Base-by-base conservation (phyloP, 2,113 vertebrate genomes). In the Xyliphius kryptos region DNA sequence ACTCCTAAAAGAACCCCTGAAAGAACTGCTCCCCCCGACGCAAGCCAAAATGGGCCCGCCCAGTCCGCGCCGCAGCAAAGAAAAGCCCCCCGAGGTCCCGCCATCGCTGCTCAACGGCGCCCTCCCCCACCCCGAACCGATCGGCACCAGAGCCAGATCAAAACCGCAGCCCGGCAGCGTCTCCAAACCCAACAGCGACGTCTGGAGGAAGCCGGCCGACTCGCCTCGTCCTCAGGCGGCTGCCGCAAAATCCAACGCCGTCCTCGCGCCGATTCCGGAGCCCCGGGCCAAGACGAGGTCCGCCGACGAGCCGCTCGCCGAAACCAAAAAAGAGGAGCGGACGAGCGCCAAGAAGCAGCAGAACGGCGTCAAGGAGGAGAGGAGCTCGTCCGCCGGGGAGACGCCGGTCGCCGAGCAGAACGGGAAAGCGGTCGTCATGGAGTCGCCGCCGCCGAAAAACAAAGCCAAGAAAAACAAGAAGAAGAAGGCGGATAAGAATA, bases 401-500 rank as follows among this genome's bases (percentile, higher is more conserved):
- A 0, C 76, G 75, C 16, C 86, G 83, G 11, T 62, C 64, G 1
- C 49, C 8, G 85, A 88, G 67, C 88, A 87, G 72, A 83, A 89
- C 1, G 72, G 83, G 73, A 91, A 90, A 77, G 74, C 76, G 44
- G 79, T 72, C 67, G 82, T 76, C 38, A 85, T 88, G 0, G 92
- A 90, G 56, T 93, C 91, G 22, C 91, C 91, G 0, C 86, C 86
- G 54, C 78, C 82, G 55, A 88, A 86, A 73, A 76, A 78, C 74
- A 88, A 86, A 70, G 64, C 76, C 54, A 89, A 94, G 90, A 98
- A 95, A 75, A 92, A 80, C 74, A 96, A 95, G 82, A 98, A 98
- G 88, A 98, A 98, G 83, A 98, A 96, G 74, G 87, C 85, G 1
- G 95, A 98, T 62, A 89, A 92, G 81, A 89, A 85, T 82, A 91